Base-by-base conservation (phyloP, 1,140 invertebrate species). In the Ericerus pela region DNA sequence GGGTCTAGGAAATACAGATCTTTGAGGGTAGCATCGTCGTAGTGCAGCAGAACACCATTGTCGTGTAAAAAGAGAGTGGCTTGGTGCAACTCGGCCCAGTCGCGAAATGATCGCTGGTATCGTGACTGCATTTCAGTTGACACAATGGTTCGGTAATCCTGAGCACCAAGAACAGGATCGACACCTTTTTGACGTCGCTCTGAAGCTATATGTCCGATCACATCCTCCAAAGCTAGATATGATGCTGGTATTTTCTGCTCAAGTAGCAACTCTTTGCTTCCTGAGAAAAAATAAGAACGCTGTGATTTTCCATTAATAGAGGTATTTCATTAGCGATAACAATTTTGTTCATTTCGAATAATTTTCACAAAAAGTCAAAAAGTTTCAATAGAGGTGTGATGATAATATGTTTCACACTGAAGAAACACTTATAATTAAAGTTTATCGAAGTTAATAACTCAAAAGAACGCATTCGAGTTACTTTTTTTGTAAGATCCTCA, bases 21-120 rank as follows among this genome's bases (percentile, higher is more conserved):
- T 65, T 91, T 88, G 0, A 99, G 72, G 0, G 90, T 90, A 1
- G 89, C 87, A 70, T 99, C 96, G 65, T 98, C 94, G 67, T 97
- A 99, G 71, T 98, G 93, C 0, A 98, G 74, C n/a, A 99, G 73
- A 22, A 99, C 85, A 77, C 92, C 96, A 72, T 97, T 98, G 65
- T 99, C 96, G 70, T 98, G 95, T 1, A 98, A 76, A 72, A 98
- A 98, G 58, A 89, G 78, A 0, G 93, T 96, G 0, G 94, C 94
- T 69, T 96, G 91, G 63, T 95, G 87, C 30, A 98, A 68, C 69
- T 98, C 94, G 0, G 87, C 80, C 4, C 79, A 76, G 73, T 97
- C 92, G 22, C 93, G 72, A 26, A 66, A 61, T n/a, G 60, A 63
- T 56, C 79, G 68, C 62, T 68, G 73, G 56, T 73, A 75, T 33